Conservation (phyloP, 2,888 invertebrate species). For the Schizotus pectinicornis region DNA sequence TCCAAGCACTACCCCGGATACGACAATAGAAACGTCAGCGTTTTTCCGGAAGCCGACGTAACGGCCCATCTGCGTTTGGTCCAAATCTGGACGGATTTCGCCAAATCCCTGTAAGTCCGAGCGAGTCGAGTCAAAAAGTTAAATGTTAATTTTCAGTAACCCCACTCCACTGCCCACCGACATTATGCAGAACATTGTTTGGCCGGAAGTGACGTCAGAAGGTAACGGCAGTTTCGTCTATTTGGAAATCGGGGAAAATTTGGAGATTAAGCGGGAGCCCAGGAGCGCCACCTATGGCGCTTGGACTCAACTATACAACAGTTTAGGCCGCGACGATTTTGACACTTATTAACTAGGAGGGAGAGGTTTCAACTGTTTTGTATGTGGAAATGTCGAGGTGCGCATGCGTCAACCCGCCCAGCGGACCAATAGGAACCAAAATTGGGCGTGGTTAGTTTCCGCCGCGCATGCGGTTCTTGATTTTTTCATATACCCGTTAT, state of each 20-base stretch:
- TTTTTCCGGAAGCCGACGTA: slow-evolving; percentile 10
- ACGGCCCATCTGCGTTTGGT: slow-evolving; percentile 9
- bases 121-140: neutral
- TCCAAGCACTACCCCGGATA: neutral
- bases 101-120: slow-evolving; percentile 6
- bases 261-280: slow-evolving; percentile 31
- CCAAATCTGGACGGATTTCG: slow-evolving; percentile 16
- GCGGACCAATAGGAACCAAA: no score
- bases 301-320: slow-evolving; percentile 36
- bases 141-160: slow-evolving; percentile 8
- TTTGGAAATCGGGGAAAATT: slow-evolving; percentile 36
- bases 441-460: no score
- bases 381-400: no score
- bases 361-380: no score
- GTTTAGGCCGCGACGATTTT: slow-evolving; percentile 34
- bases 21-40: slow-evolving; percentile 7
- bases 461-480: no score
- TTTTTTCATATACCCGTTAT: no score
- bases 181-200: slow-evolving; percentile 29
- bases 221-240: slow-evolving; percentile 24
- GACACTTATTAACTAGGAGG: neutral
- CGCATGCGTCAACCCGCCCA: no score
- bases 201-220: slow-evolving; percentile 25
- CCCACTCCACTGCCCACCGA: slow-evolving; percentile 11
- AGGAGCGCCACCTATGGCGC: slow-evolving; percentile 29